Percentiles rank a stretch among this genome's conserved stretches.
These are phyloP conservation scores for Lycia hirtaria DNA, from an alignment of 2,888 invertebrate genomes.

Conservation along the genomic window DNA sequence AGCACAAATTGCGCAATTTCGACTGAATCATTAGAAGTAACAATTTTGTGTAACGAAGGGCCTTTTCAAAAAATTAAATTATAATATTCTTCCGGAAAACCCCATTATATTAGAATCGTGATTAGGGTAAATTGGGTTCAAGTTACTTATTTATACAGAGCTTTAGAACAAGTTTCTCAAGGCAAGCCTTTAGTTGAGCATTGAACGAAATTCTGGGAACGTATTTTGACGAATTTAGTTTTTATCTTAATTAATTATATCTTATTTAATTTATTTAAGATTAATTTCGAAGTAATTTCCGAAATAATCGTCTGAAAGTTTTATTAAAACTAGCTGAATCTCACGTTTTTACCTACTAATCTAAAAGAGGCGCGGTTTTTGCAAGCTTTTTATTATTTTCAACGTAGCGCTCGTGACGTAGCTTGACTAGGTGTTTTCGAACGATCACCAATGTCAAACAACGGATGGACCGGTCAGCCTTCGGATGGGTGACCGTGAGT, in stretches of 20 bases:
- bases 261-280: too few species aligned
- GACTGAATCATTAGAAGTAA: too few species aligned
- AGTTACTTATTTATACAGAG: constrained; percentile 15
- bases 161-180: constrained; percentile 7
- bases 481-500: too few species aligned
- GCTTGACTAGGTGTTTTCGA: too few species aligned
- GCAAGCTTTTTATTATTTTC: too few species aligned
- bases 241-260: background rate
- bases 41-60: background rate
- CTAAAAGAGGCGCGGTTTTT: too few species aligned
- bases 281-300: background rate
- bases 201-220: constrained; percentile 4
- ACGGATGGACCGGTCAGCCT: too few species aligned
- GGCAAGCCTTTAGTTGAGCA: constrained; percentile 2
- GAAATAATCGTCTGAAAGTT: background rate
- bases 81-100: constrained; percentile 11
- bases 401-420: too few species aligned
- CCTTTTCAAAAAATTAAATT: background rate
- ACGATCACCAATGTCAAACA: too few species aligned
- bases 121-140: constrained; percentile 29
- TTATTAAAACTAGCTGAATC: background rate
- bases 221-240: background rate
- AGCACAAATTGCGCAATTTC: too few species aligned
- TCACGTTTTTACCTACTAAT: too few species aligned
- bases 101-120: constrained; percentile 17